phyloP scores from a whole-genome alignment of 2,113 vertebrate species.

The Pedetes capensis region DNA sequence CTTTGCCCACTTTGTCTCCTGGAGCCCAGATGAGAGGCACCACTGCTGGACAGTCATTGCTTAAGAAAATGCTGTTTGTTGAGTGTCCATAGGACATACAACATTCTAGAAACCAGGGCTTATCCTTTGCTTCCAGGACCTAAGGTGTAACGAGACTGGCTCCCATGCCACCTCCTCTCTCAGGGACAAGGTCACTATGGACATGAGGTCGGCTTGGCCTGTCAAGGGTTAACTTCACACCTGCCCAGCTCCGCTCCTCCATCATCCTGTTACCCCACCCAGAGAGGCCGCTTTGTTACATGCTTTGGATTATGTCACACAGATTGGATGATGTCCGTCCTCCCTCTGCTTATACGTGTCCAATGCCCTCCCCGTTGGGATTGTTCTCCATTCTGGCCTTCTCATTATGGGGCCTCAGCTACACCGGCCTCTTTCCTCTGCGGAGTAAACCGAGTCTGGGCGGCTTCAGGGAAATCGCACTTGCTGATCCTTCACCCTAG shows the following conservation, averaged over 20 bases:
- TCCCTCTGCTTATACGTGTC: not conserved
- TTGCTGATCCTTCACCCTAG: not conserved
- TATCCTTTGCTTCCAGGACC: not conserved
- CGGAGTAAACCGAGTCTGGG: accelerated
- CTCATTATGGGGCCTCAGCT: not conserved
- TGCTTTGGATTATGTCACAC: accelerated
- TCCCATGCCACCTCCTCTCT: not conserved
- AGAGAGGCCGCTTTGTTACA: not conserved
- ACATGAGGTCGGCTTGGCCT: not conserved
- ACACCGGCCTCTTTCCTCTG: accelerated
- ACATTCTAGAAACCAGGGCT: not conserved
- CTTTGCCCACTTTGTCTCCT: not conserved
- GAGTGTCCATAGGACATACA: not conserved
- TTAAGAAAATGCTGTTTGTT: not conserved
- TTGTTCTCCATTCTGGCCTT: accelerated
- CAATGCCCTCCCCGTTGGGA: too few relatives aligned
- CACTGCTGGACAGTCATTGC: too few relatives aligned
- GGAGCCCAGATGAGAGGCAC: not conserved
- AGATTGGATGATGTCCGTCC: too few relatives aligned
- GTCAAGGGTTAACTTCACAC: not conserved
- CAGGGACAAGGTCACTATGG: not conserved
- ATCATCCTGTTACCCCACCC: not conserved
- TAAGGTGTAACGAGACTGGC: not conserved
- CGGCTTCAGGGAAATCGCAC: not conserved
- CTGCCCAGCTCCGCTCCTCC: not conserved